These are phyloP conservation scores for Capromys pilorides DNA, from an alignment of 2,797 vertebrate species.

Conservation along the genomic window DNA sequence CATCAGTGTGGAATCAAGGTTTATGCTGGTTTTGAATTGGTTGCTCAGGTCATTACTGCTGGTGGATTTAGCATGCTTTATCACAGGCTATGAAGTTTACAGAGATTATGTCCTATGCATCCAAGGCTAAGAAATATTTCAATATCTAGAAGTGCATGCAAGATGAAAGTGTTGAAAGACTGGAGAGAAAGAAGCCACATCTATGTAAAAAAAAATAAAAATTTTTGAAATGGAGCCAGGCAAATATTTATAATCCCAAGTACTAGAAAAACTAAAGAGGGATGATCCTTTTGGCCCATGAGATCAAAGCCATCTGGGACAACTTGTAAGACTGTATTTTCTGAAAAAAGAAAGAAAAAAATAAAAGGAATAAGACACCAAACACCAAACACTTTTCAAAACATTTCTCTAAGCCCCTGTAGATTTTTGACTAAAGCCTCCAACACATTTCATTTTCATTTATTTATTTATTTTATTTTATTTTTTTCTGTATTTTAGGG, in stretches of 20 bases:
- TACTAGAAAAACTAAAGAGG: not conserved
- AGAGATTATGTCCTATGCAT: not conserved
- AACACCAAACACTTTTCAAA: not conserved
- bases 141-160: not conserved
- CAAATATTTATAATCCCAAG: not conserved
- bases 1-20: not conserved
- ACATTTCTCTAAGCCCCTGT: not conserved
- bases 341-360: not conserved
- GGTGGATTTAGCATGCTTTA: not conserved
- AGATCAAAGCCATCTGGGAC: not conserved
- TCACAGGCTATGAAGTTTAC: not conserved
- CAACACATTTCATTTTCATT: not conserved
- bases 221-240: not conserved
- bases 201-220: not conserved
- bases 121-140: constrained; percentile 9
- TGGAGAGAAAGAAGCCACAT: not conserved
- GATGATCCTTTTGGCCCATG: not conserved
- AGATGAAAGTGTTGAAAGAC: not conserved
- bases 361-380: too few relatives aligned
- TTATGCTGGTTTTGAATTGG: not conserved
- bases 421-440: not conserved
- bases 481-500: too few relatives aligned
- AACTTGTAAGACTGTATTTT: not conserved
- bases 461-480: too few relatives aligned
- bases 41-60: not conserved